phyloP scores from a whole-genome alignment of 2,888 invertebrate species.

The Theretra japonica region DNA sequence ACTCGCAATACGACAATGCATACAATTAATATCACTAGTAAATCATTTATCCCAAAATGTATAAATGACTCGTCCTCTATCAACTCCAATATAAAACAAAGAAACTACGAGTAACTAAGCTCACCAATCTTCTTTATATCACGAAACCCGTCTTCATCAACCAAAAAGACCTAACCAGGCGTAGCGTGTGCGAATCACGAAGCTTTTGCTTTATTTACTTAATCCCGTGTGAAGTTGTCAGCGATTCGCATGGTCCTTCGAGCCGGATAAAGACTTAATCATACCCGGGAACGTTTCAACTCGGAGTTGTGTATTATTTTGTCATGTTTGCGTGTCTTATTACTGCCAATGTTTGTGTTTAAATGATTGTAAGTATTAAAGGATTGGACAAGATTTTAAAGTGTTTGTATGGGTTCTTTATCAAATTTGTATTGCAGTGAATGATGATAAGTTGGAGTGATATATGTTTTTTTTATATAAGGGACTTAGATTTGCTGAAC shows the following conservation, averaged over 20 bases:
- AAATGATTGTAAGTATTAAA: background rate
- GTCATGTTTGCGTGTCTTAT: background rate
- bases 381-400: background rate
- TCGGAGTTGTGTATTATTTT: background rate
- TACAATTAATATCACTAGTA: too few species aligned
- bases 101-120: background rate
- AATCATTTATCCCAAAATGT: too few species aligned
- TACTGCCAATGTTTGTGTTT: background rate
- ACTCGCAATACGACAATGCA: too few species aligned
- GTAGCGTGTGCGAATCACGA: background rate
- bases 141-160: background rate
- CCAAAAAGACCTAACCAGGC: background rate
- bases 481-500: too few species aligned
- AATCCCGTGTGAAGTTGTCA: conserved; percentile 9
- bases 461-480: too few species aligned
- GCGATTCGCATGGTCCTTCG: conserved; percentile 9
- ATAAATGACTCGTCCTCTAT: too few species aligned
- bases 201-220: background rate
- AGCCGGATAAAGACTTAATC: conserved; percentile 4
- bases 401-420: background rate
- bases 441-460: too few species aligned
- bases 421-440: background rate
- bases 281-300: background rate
- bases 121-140: background rate
- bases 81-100: too few species aligned